Percentiles rank a stretch among this genome's conserved stretches.
Conservation (phyloP, 92 coral and sea anemone genomes). For the Bergia sp. region DNA sequence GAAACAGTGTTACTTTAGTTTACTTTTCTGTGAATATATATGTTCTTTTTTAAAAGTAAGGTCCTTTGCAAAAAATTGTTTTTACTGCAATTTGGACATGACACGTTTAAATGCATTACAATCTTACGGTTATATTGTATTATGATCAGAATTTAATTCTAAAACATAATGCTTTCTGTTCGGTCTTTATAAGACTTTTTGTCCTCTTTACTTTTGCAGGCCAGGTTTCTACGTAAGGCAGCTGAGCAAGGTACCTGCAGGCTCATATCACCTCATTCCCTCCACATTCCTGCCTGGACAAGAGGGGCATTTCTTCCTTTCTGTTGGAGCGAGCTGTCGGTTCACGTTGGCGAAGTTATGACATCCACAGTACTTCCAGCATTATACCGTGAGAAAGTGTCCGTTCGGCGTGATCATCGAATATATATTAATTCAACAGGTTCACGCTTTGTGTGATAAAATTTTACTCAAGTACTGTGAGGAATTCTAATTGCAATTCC, state of each 20-base stretch:
- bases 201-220: constrained; percentile 53
- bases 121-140: background rate
- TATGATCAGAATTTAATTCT: background rate
- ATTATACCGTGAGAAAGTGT: background rate
- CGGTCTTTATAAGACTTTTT: too few relatives aligned
- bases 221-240: constrained; percentile 93
- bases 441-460: background rate
- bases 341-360: constrained; percentile 73
- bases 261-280: constrained; percentile 91
- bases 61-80: too few relatives aligned
- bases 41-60: too few relatives aligned
- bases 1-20: background rate
- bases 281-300: constrained; percentile 93
- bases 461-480: background rate
- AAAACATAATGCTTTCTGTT: too few relatives aligned
- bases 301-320: constrained; percentile 90
- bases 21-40: too few relatives aligned
- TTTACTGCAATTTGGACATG: too few relatives aligned
- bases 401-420: background rate
- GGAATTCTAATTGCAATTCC: background rate
- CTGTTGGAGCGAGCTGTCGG: constrained; percentile 82
- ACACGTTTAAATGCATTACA: too few relatives aligned
- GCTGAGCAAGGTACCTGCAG: constrained; percentile 90
- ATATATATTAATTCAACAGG: background rate
- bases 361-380: background rate